These are phyloP conservation scores for Sebastes paucispinis DNA, from an alignment of 2,797 vertebrate species.

Conservation along the genomic window DNA sequence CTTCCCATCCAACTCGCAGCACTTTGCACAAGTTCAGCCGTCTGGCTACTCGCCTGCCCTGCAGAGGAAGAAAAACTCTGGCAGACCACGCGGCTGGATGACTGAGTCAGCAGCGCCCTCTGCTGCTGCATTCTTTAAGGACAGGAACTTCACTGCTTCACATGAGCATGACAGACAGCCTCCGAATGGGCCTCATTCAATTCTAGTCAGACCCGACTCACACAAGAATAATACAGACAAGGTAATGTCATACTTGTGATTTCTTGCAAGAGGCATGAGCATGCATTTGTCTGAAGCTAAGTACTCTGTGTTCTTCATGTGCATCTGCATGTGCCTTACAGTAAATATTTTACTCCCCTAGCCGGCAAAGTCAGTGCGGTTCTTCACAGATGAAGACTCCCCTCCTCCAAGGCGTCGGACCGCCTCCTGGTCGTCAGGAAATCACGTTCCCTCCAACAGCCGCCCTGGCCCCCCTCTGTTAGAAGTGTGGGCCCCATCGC, in stretches of 20 bases:
- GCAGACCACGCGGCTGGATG: slow-evolving; percentile 70
- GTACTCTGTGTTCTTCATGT: not conserved
- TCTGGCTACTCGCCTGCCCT: slow-evolving; percentile 76
- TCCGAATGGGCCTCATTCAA: slow-evolving; percentile 86
- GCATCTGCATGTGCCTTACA: not conserved
- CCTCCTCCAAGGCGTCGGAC: slow-evolving; percentile 80
- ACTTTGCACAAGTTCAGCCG: slow-evolving; percentile 73
- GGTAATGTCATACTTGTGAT: slow-evolving; percentile 77
- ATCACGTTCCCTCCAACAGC: slow-evolving; percentile 64
- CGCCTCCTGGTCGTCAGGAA: slow-evolving; percentile 79
- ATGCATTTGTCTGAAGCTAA: not conserved
- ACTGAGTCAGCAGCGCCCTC: slow-evolving; percentile 84
- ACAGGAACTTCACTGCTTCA: slow-evolving; percentile 78
- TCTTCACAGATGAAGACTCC: slow-evolving; percentile 89
- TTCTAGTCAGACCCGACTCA: slow-evolving; percentile 92
- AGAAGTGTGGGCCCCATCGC: slow-evolving; percentile 82
- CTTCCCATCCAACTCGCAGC: slow-evolving; percentile 81
- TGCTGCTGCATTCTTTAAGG: slow-evolving; percentile 81
- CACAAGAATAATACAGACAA: slow-evolving; percentile 87
- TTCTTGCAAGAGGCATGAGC: not conserved
- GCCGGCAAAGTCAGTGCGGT: slow-evolving; percentile 94
- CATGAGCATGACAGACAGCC: slow-evolving; percentile 80
- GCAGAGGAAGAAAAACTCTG: slow-evolving; percentile 75
- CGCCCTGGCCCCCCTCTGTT: slow-evolving; percentile 62
- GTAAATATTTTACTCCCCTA: slow-evolving; percentile 61